These are phyloP conservation scores for Sus cebifrons DNA, from an alignment of 2,797 vertebrate genomes.

Conservation along the genomic window DNA sequence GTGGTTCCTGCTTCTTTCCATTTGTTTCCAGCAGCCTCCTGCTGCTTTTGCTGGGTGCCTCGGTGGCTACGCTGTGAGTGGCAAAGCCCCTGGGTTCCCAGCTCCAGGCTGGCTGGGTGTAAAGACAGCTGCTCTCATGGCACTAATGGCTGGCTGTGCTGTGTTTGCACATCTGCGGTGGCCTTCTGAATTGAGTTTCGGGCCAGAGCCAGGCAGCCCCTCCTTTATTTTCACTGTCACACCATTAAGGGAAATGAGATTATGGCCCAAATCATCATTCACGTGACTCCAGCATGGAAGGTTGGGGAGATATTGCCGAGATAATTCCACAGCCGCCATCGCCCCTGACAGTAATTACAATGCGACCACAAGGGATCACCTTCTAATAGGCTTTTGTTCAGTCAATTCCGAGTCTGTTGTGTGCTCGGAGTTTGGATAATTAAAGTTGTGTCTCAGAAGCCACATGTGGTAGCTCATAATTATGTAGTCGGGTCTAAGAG, in stretches of 20 bases:
- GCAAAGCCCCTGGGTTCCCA: not conserved
- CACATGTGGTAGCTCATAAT: conserved; percentile 79
- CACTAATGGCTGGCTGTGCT: not conserved
- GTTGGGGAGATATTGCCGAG: conserved; percentile 73
- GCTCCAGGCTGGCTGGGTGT: not conserved
- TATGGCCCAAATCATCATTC: conserved; percentile 76
- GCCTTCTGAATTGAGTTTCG: conserved; percentile 42
- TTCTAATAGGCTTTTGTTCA: conserved; percentile 86
- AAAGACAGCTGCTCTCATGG: not conserved
- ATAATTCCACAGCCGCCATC: conserved; percentile 69
- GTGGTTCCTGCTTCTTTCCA: not conserved
- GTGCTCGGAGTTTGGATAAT: conserved; percentile 82
- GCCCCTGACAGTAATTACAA: conserved; percentile 76
- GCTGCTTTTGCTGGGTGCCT: conserved; percentile 33
- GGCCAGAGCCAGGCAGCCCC: conserved; percentile 43
- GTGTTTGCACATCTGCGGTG: conserved; percentile 67
- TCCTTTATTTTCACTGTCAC: conserved; percentile 69
- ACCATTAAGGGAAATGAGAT: conserved; percentile 77
- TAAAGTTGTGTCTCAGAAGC: conserved; percentile 80
- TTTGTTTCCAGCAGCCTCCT: not conserved
- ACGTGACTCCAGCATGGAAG: conserved; percentile 41
- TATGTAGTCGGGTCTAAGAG: conserved; percentile 45
- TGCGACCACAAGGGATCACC: conserved; percentile 78
- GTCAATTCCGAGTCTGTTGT: conserved; percentile 75
- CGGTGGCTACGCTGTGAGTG: not conserved